Evolutionary conservation across 2,888 invertebrate species (phyloP).

Genomic region (Scotopteryx bipunctaria): DNA sequence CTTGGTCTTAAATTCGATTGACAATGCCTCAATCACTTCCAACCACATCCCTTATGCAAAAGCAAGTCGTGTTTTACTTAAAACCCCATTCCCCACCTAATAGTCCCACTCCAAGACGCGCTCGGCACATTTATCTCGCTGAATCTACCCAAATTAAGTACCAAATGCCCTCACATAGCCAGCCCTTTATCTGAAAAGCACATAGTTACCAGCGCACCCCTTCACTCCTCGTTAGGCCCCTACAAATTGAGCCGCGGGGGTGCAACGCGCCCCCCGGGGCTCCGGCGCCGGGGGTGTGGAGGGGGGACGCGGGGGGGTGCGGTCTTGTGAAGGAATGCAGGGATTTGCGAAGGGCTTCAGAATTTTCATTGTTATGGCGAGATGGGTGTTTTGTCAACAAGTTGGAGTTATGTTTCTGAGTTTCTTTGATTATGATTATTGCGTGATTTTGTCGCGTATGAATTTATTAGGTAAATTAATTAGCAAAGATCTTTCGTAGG

Average conservation of each 20-base stretch:
- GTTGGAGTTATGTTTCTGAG: slow-evolving; percentile 29
- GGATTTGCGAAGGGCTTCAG: slow-evolving; percentile 37
- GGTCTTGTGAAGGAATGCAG: slow-evolving; percentile 41
- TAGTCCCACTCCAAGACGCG: slow-evolving; percentile 13
- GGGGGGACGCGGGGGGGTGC: slow-evolving; percentile 20
- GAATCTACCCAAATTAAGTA: slow-evolving; percentile 39
- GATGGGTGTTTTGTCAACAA: slow-evolving; percentile 39
- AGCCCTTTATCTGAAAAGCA: slow-evolving; percentile 36
- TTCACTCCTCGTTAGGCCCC: slow-evolving; percentile 67
- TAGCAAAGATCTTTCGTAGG: too few relatives aligned
- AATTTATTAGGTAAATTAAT: slow-evolving; percentile 3
- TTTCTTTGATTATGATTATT: slow-evolving; percentile 25
- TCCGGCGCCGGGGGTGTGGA: slow-evolving; percentile 13
- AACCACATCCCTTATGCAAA: too few relatives aligned
- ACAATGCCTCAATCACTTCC: background rate
- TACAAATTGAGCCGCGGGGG: slow-evolving; percentile 54
- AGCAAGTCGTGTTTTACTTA: slow-evolving; percentile 5
- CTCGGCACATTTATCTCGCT: slow-evolving; percentile 28
- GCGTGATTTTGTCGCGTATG: background rate
- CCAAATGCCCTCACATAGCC: slow-evolving; percentile 38
- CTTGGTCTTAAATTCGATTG: too few relatives aligned
- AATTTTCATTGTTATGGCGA: slow-evolving; percentile 38
- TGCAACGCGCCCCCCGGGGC: slow-evolving; percentile 34
- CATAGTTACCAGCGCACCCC: slow-evolving; percentile 40
- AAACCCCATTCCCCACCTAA: slow-evolving; percentile 17